Conservation (phyloP, 2,113 vertebrate species). For the Alethe diademata region DNA sequence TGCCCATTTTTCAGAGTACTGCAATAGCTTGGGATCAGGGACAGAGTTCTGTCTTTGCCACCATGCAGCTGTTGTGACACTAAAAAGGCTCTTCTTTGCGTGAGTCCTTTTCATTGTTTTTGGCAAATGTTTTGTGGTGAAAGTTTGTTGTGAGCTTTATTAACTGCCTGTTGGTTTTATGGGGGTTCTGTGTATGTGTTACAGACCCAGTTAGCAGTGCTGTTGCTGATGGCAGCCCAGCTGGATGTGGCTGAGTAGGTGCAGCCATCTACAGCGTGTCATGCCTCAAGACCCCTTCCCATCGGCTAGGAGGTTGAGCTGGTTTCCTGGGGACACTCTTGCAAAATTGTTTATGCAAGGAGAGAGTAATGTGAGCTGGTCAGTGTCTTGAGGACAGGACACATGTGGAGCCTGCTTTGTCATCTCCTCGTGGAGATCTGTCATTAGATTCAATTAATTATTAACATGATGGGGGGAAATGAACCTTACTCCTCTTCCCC, state of each 20-base stretch:
- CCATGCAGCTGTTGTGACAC: neutral
- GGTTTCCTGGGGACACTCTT: neutral
- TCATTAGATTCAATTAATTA: conserved; percentile 7
- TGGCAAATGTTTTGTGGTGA: conserved; percentile 7
- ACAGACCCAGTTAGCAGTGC: neutral
- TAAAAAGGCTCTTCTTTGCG: neutral
- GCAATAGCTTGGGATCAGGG: neutral
- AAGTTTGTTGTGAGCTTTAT: conserved; percentile 1
- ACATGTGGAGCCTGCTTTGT: neutral
- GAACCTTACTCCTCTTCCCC: neutral
- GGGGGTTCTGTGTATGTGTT: neutral
- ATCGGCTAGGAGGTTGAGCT: neutral
- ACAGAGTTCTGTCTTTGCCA: neutral
- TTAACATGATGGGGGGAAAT: neutral
- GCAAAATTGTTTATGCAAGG: neutral
- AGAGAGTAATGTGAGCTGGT: neutral
- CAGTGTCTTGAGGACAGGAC: neutral
- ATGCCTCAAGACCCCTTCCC: neutral
- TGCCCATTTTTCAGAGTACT: neutral
- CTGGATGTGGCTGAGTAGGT: neutral
- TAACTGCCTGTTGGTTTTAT: conserved; percentile 25
- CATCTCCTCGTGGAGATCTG: neutral
- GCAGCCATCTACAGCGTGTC: neutral
- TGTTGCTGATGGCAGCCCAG: neutral
- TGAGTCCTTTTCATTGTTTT: conserved; percentile 33